Conservation (phyloP, 2,113 vertebrate genomes). For the Trogon melanurus region DNA sequence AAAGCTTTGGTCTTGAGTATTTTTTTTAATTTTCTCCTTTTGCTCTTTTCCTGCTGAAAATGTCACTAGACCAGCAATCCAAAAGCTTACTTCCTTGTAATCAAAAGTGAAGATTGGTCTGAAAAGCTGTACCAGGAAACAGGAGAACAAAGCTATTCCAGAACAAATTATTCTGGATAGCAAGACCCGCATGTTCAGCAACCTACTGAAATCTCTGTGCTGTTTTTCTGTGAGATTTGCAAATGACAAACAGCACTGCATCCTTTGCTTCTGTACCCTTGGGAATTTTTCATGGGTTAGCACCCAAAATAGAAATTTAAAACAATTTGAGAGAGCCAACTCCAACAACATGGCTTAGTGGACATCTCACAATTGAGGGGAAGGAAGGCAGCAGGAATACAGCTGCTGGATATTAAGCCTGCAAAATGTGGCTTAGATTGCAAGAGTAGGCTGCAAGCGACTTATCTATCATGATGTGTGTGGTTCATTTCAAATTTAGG, state of each 20-base stretch:
- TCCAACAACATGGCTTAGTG: neutral
- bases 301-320: neutral
- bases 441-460: neutral
- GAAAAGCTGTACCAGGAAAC: neutral
- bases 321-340: neutral
- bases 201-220: neutral
- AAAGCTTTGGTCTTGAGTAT: neutral
- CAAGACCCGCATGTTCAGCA: neutral
- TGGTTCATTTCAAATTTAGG: conserved; percentile 5
- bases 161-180: neutral
- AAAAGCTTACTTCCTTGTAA: neutral
- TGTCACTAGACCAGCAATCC: neutral
- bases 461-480: neutral
- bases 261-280: neutral
- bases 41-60: neutral
- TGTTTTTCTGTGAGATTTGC: neutral
- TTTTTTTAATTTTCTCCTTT: neutral
- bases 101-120: neutral
- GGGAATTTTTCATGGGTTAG: neutral
- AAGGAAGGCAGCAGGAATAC: neutral
- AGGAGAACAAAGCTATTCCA: neutral
- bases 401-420: neutral
- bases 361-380: neutral
- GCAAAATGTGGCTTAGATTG: neutral
- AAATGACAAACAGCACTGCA: neutral